These are phyloP conservation scores for Seira ritae DNA, from an alignment of 2,888 invertebrate species.

Conservation along the genomic window DNA sequence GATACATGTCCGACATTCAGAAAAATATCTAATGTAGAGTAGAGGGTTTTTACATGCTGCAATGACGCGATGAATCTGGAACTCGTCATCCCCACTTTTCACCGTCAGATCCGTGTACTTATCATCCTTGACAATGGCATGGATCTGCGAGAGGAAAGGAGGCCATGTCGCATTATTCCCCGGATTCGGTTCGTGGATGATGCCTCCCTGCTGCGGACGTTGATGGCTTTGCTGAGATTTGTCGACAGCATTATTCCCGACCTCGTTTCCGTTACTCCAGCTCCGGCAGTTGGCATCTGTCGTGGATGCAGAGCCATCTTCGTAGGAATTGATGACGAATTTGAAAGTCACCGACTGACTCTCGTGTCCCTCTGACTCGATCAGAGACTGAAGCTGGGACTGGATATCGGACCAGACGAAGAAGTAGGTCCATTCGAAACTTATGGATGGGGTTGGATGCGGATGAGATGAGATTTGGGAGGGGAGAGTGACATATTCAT, in stretches of 20 bases:
- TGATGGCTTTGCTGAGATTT: neutral
- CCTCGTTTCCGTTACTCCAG: slow-evolving; percentile 1
- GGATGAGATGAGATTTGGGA: slow-evolving; percentile 55
- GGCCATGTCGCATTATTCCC: slow-evolving; percentile 42
- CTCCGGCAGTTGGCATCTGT: slow-evolving; percentile 31
- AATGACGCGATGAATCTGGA: slow-evolving; percentile 67
- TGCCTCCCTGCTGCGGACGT: neutral
- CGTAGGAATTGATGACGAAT: slow-evolving; percentile 60
- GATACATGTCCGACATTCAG: no score
- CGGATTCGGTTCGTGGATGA: slow-evolving; percentile 12
- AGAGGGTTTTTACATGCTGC: slow-evolving; percentile 59
- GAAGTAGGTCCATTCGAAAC: slow-evolving; percentile 51
- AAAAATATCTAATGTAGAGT: neutral
- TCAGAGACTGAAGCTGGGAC: slow-evolving; percentile 43
- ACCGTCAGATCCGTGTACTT: slow-evolving; percentile 65
- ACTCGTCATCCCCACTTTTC: slow-evolving; percentile 71
- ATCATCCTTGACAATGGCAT: slow-evolving; percentile 63
- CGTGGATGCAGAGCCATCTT: slow-evolving; percentile 33
- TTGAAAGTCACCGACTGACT: slow-evolving; percentile 54
- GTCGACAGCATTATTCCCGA: neutral
- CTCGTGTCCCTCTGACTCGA: slow-evolving; percentile 41
- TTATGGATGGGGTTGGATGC: neutral
- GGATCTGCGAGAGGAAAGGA: slow-evolving; percentile 60
- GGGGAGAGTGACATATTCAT: slow-evolving; percentile 59
- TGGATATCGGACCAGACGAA: slow-evolving; percentile 64